Base-by-base conservation (phyloP, 2,888 invertebrate species). In the Chelonus formosanus region DNA sequence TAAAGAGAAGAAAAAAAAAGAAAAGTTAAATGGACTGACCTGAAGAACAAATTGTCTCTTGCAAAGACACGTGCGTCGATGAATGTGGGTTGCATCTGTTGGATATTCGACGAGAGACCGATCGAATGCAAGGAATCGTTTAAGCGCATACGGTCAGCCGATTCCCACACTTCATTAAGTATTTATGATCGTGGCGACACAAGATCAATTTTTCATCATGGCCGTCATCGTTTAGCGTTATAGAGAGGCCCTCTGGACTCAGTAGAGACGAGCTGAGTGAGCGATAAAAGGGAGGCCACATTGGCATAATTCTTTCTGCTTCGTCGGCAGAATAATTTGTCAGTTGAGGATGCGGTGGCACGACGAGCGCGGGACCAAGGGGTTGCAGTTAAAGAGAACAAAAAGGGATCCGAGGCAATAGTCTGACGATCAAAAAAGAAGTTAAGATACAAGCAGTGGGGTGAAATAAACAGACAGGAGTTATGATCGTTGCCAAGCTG, bases 251-350 rank as follows among this genome's bases (percentile, higher is more conserved):
- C n/a, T 48, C 48, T 52, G 8, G 7, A 31, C 5, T 52, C 40
- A 40, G 8, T 20, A 52, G 52, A 8, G 4, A 32, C 34, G 31
- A 52, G 32, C 32, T 34, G 34, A 34, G 4, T 32, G 32, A 32
- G 52, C 52, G 34, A 32, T 52, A 32, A 52, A 52, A 32, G 3
- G 52, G 8, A 5, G 34, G 34, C 52, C n/a, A 48, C 20, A 8
- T 8, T 52, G 52, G 52, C 52, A 52, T 52, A 52, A 52, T 64
- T 69, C 72, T 68, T 71, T 68, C 70, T 70, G 71, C 73, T 74
- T 69, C 68, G 68, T 70, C 67, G 69, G 65, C 68, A 69, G 71
- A 74, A 73, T 74, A 71, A 74, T 73, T 72, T 72, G 73, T 72
- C 72, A 70, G 54, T 45, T 43, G 35, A 32, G 32, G 48, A 48